These are phyloP conservation scores for Solenopsis fugax DNA, from an alignment of 1,140 invertebrate genomes.

Conservation along the genomic window DNA sequence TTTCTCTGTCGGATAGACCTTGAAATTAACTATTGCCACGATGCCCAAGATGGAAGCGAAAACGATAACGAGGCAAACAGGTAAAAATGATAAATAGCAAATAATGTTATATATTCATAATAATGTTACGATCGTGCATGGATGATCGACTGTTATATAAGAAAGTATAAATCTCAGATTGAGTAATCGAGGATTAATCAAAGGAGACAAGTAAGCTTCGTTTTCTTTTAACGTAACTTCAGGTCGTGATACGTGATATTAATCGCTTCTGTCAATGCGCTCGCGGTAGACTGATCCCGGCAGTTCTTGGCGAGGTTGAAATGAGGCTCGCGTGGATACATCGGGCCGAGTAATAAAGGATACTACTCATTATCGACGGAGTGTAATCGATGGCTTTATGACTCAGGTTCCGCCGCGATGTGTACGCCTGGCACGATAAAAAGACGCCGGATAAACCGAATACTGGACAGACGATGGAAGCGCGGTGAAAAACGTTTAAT, in stretches of 20 bases:
- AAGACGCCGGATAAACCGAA: slow-evolving; percentile 71
- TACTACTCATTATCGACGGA: slow-evolving; percentile 43
- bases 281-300: background rate
- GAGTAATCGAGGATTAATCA: slow-evolving; percentile 33
- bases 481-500: slow-evolving; percentile 65
- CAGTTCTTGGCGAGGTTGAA: background rate
- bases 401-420: slow-evolving; percentile 48
- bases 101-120: too few relatives aligned
- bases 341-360: slow-evolving; percentile 22
- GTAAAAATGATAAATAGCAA: slow-evolving; percentile 15
- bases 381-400: slow-evolving; percentile 62
- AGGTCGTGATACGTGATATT: background rate
- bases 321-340: slow-evolving; percentile 12
- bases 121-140: slow-evolving; percentile 4
- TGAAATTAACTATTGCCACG: background rate
- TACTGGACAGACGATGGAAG: slow-evolving; percentile 48
- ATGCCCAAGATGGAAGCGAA: too few relatives aligned
- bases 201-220: background rate
- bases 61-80: background rate
- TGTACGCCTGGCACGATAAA: slow-evolving; percentile 70
- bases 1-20: background rate
- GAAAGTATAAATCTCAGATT: slow-evolving; percentile 17
- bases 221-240: slow-evolving; percentile 2
- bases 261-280: slow-evolving; percentile 28
- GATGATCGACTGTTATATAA: background rate